These are phyloP conservation scores for Enteromius treurensis DNA, from an alignment of 2,797 vertebrate species.

Conservation along the genomic window DNA sequence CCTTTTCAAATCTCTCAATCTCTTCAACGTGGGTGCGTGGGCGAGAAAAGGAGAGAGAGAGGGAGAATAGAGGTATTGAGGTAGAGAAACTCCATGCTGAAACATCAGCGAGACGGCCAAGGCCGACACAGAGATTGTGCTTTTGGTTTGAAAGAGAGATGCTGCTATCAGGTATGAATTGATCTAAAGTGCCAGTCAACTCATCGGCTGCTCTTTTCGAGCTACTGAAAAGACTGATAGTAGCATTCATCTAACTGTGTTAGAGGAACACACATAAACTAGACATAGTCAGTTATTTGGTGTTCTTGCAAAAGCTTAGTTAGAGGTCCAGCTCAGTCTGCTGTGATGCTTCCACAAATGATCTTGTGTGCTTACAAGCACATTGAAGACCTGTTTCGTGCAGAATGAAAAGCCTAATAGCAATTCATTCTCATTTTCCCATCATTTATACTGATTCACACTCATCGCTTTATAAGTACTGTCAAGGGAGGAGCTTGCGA, in stretches of 20 bases:
- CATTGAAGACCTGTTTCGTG: neutral
- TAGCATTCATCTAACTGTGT: neutral
- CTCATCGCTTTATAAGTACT: neutral
- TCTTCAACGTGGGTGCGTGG: constrained; percentile 38
- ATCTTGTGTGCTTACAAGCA: neutral
- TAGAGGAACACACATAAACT: neutral
- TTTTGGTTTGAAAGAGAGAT: constrained; percentile 10
- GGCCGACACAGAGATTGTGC: constrained; percentile 23
- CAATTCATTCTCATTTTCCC: neutral
- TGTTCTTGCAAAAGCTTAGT: constrained; percentile 4
- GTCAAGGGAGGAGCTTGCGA: too few species aligned
- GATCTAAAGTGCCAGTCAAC: constrained; percentile 46
- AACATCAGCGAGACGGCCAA: constrained; percentile 18
- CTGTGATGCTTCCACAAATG: neutral
- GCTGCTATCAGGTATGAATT: constrained; percentile 30
- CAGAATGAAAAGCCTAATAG: constrained; percentile 10
- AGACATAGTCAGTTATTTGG: constrained; percentile 16
- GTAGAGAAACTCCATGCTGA: constrained; percentile 31
- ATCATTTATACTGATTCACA: constrained; percentile 4
- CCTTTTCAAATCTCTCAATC: constrained; percentile 44
- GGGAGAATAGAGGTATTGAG: constrained; percentile 31
- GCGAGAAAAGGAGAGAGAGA: constrained; percentile 30
- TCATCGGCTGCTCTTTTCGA: constrained; percentile 29
- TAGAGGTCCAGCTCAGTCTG: neutral
- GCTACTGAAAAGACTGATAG: neutral